Evolutionary conservation across 2,797 vertebrate species (phyloP).

Genomic region (Pangasius mekongensis): DNA sequence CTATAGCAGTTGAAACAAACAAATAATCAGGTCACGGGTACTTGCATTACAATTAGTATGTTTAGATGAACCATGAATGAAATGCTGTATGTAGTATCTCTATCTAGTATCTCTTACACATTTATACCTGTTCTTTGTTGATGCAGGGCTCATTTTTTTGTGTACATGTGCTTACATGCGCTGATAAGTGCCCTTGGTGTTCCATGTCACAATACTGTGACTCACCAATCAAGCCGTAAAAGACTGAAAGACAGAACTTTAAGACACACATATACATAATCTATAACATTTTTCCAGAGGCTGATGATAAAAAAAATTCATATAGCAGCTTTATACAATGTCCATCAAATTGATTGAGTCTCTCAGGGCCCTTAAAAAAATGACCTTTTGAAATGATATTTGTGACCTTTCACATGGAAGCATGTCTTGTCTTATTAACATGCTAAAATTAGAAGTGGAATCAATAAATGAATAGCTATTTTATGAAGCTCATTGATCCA

Average conservation of each 20-base stretch:
- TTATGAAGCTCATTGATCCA: slow-evolving; percentile 52
- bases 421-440: slow-evolving; percentile 29
- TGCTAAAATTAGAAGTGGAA: slow-evolving; percentile 11
- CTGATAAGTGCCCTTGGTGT: too few species aligned
- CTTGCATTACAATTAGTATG: neutral
- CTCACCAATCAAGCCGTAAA: neutral
- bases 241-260: neutral
- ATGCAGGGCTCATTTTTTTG: neutral
- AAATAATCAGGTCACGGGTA: neutral
- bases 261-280: neutral
- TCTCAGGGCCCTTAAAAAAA: slow-evolving; percentile 30
- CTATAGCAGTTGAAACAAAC: slow-evolving; percentile 2
- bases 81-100: slow-evolving; percentile 2
- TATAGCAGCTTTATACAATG: slow-evolving; percentile 18
- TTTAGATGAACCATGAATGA: neutral
- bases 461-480: slow-evolving; percentile 50
- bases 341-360: slow-evolving; percentile 19
- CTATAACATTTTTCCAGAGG: slow-evolving; percentile 5
- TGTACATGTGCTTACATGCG: neutral
- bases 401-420: slow-evolving; percentile 50
- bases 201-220: neutral
- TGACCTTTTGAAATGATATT: slow-evolving; percentile 54
- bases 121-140: slow-evolving; percentile 10
- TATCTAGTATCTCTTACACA: neutral
- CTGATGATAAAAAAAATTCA: neutral